Evolutionary conservation across 2,797 vertebrate genomes (phyloP).

Genomic region (Gobionotothen gibberifrons): DNA sequence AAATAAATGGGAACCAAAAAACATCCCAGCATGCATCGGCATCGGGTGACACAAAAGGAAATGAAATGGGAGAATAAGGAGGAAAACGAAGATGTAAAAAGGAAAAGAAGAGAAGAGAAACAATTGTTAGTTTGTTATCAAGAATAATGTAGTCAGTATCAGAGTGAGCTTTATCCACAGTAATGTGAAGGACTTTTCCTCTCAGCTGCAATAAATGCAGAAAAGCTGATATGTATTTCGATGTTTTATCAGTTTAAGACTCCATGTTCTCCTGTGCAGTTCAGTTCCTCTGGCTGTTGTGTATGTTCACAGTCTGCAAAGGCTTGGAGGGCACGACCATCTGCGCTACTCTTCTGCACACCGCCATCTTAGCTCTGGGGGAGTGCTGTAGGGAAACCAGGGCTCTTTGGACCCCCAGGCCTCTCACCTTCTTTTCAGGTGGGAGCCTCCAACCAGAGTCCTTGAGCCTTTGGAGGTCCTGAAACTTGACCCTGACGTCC

Average conservation of each 20-base stretch:
- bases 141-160: conserved; percentile 35
- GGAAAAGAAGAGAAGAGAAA: conserved; percentile 66
- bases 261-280: conserved; percentile 26
- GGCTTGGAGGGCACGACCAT: conserved; percentile 62
- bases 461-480: conserved; percentile 96
- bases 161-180: conserved; percentile 39
- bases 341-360: conserved; percentile 70
- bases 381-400: conserved; percentile 62
- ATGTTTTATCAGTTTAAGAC: conserved; percentile 33
- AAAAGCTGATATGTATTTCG: conserved; percentile 13
- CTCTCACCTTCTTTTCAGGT: conserved; percentile 94
- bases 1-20: conserved; percentile 20
- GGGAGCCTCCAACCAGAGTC: conserved; percentile 96
- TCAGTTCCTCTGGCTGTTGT: conserved; percentile 70
- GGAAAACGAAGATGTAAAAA: conserved; percentile 38
- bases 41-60: conserved; percentile 33
- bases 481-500: conserved; percentile 96
- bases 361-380: conserved; percentile 75
- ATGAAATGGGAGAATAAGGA: conserved; percentile 52
- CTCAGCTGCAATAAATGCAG: conserved; percentile 28
- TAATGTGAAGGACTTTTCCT: conserved; percentile 19
- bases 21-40: conserved; percentile 51
- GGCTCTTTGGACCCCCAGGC: conserved; percentile 51
- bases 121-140: conserved; percentile 68
- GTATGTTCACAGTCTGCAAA: conserved; percentile 55